These are phyloP conservation scores for Drosophila setosimentum DNA, from an alignment of 2,888 invertebrate species.

Conservation along the genomic window DNA sequence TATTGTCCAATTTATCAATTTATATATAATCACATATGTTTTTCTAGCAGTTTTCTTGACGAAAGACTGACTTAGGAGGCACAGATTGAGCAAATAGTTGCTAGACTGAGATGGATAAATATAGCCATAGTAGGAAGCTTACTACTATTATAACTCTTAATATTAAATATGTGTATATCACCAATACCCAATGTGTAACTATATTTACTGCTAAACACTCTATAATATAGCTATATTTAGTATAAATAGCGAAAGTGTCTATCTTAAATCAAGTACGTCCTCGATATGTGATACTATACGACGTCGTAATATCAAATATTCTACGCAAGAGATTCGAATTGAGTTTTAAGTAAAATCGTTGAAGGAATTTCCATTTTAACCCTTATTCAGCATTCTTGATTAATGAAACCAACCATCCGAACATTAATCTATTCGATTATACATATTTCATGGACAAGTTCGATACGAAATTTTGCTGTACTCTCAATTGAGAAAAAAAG, in stretches of 20 bases:
- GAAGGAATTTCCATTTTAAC: neutral
- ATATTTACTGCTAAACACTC: constrained; percentile 21
- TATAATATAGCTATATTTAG: neutral
- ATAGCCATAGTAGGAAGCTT: constrained; percentile 5
- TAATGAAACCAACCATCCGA: neutral
- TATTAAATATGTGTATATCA: neutral
- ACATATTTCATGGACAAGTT: neutral
- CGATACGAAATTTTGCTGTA: constrained; percentile 28
- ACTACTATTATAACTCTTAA: neutral
- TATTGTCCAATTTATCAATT: neutral
- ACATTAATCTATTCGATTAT: neutral
- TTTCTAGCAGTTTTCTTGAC: constrained; percentile 8
- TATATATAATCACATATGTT: neutral
- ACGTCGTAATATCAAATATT: constrained; percentile 12
- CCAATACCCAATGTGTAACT: neutral
- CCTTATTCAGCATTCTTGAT: neutral
- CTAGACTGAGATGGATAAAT: constrained; percentile 15
- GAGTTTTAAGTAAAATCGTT: neutral
- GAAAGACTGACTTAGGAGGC: constrained; percentile 28
- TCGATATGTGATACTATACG: constrained; percentile 37
- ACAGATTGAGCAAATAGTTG: constrained; percentile 6
- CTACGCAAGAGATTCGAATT: neutral
- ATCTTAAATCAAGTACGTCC: constrained; percentile 34
- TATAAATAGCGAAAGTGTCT: constrained; percentile 1
- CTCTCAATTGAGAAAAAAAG: neutral